Evolutionary conservation across 2,888 invertebrate species (phyloP).

Genomic region (Eristalis intricaria): DNA sequence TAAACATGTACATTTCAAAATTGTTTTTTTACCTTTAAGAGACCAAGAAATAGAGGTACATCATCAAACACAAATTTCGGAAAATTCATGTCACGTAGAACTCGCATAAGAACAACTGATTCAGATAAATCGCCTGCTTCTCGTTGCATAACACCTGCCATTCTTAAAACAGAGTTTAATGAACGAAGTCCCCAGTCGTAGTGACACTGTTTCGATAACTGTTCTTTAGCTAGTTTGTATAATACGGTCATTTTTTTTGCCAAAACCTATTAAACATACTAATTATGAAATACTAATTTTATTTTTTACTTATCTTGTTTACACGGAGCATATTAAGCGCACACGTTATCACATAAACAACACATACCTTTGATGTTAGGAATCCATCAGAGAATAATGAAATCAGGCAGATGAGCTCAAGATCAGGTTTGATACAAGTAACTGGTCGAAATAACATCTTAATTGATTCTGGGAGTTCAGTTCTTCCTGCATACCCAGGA

Average conservation of each 20-base stretch:
- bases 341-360: background rate
- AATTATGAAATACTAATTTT: background rate
- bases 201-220: constrained; percentile 95
- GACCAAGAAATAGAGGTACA: constrained; percentile 92
- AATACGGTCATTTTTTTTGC: constrained; percentile 97
- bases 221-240: constrained; percentile 92
- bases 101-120: constrained; percentile 94
- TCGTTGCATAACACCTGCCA: constrained; percentile 94
- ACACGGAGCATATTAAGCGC: background rate
- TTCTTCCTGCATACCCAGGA: constrained; percentile 95
- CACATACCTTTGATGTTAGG: constrained; percentile 89
- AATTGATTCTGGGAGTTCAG: constrained; percentile 95
- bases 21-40: constrained; percentile 84
- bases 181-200: constrained; percentile 97
- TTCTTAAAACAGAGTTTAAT: constrained; percentile 93
- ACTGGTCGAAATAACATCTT: constrained; percentile 96
- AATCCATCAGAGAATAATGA: constrained; percentile 97
- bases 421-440: constrained; percentile 94
- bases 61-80: constrained; percentile 97
- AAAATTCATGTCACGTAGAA: constrained; percentile 94
- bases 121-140: constrained; percentile 90
- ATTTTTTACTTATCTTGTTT: background rate
- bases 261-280: constrained; percentile 82
- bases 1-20: no score
- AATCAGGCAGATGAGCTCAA: constrained; percentile 95